Conservation (phyloP, 2,113 vertebrate genomes). For the Mustelus asterias region DNA sequence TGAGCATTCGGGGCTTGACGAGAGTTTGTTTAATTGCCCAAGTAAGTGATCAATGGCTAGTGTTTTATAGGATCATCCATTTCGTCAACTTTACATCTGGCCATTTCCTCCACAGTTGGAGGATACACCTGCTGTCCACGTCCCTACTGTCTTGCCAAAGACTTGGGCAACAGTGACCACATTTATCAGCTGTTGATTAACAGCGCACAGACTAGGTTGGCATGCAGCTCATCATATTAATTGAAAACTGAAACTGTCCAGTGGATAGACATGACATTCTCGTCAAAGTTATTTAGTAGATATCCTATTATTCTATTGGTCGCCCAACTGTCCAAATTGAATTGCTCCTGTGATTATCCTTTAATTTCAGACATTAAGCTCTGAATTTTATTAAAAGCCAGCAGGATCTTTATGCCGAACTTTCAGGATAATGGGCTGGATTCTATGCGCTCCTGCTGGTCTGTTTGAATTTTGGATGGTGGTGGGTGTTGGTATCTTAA, state of each 20-base stretch:
- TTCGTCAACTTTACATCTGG: background rate
- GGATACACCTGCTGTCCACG: too few species aligned
- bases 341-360: background rate
- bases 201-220: too few species aligned
- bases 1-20: background rate
- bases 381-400: background rate
- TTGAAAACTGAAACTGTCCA: background rate
- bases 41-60: background rate
- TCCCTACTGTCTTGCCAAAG: background rate
- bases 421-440: background rate
- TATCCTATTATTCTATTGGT: background rate
- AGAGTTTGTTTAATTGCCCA: slow-evolving; percentile 9
- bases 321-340: background rate
- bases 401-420: background rate
- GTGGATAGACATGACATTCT: background rate
- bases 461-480: too few species aligned
- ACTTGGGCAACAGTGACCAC: background rate
- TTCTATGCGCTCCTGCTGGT: too few species aligned
- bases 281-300: background rate
- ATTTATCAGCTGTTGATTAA: background rate
- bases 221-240: background rate
- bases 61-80: too few species aligned
- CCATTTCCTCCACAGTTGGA: background rate
- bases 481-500: too few species aligned
- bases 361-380: background rate